A percentile compares a stretch with the other conserved stretches of the same genome.
phyloP scores from a whole-genome alignment of 2,888 invertebrate genomes.

The Rhamnusium bicolor region DNA sequence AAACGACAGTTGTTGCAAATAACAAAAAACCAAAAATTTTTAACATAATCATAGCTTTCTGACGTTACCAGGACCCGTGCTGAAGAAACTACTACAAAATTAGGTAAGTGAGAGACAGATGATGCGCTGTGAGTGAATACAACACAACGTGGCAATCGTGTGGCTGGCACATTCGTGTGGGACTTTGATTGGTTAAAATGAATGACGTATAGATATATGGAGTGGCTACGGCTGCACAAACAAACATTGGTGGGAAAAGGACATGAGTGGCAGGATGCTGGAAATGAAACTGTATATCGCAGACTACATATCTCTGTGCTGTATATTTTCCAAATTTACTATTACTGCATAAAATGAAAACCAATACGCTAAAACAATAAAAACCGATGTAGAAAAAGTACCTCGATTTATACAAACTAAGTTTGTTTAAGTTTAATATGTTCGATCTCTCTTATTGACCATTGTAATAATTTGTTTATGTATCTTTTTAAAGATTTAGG shows the following conservation, averaged over 20 bases:
- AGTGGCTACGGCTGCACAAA: background rate
- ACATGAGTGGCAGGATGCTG: no score
- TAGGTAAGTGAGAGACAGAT: slow-evolving; percentile 30
- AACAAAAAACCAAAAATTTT: slow-evolving; percentile 36
- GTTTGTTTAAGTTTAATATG: no score
- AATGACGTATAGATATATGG: background rate
- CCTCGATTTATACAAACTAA: no score
- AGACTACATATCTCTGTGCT: no score
- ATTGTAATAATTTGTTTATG: no score
- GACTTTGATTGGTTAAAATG: slow-evolving; percentile 75
- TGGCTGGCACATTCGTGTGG: slow-evolving; percentile 76
- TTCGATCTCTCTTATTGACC: no score
- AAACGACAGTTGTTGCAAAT: slow-evolving; percentile 33
- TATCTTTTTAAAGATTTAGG: no score
- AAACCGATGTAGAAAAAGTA: no score
- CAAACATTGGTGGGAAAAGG: background rate
- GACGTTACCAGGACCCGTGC: background rate
- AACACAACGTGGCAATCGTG: slow-evolving; percentile 75
- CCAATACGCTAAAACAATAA: no score
- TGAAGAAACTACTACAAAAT: background rate
- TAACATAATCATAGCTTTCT: slow-evolving; percentile 13
- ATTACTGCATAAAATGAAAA: no score
- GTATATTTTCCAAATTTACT: no score
- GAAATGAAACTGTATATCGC: no score
- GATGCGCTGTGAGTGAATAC: slow-evolving; percentile 26